A percentile compares a stretch with the other conserved stretches of the same genome.
Evolutionary conservation across 2,113 vertebrate genomes (phyloP).

Genomic region (Erythrocercus mccallii): DNA sequence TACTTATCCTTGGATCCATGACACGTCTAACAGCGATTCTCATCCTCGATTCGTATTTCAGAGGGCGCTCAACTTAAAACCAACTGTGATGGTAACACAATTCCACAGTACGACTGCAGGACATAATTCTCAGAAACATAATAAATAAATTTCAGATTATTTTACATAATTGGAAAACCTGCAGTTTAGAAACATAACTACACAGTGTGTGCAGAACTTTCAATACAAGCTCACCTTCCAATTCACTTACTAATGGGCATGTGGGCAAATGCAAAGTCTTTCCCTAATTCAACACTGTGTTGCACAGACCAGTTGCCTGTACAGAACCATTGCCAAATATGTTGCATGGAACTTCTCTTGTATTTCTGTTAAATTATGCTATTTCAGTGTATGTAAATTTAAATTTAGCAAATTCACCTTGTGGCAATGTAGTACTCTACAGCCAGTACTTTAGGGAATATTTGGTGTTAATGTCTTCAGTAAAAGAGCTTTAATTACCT

Average conservation of each 20-base stretch:
- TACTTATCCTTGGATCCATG: background rate
- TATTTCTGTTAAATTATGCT: conserved; percentile 9
- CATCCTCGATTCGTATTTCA: background rate
- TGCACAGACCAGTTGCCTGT: background rate
- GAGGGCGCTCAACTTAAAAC: background rate
- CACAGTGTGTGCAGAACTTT: background rate
- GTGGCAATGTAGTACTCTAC: background rate
- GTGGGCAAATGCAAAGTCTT: background rate
- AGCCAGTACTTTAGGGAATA: conserved; percentile 40
- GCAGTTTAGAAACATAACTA: background rate
- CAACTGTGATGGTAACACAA: background rate
- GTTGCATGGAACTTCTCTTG: conserved; percentile 9
- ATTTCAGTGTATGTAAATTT: background rate
- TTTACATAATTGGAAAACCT: background rate
- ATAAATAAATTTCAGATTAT: background rate
- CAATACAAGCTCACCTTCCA: background rate
- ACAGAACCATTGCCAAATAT: conserved; percentile 9
- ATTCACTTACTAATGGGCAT: background rate
- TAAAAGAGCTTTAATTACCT: conserved; percentile 26
- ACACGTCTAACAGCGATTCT: background rate
- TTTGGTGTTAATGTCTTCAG: background rate
- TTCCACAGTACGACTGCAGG: background rate
- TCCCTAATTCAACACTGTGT: background rate
- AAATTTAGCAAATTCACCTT: background rate
- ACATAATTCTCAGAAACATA: background rate